A percentile compares a stretch with the other conserved stretches of the same genome.
Evolutionary conservation across 2,113 vertebrate genomes (phyloP).

Genomic region (Poeciliopsis occidentalis): DNA sequence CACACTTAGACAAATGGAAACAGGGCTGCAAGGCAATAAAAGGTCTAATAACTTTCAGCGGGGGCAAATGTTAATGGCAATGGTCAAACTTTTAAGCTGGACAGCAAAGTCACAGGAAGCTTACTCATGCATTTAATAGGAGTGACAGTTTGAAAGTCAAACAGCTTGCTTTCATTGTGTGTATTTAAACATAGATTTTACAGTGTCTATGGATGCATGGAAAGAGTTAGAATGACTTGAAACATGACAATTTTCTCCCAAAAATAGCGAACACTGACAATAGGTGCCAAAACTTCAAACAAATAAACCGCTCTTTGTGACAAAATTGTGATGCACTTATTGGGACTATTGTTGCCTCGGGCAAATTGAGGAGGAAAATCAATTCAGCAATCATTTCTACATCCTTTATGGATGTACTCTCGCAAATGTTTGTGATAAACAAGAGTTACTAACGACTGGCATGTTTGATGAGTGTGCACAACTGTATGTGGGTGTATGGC

Average conservation of each 20-base stretch:
- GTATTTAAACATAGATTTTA: constrained; percentile 40
- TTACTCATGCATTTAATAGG: constrained; percentile 40
- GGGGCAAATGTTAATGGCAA: constrained; percentile 28
- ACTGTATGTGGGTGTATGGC: not conserved
- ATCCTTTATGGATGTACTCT: constrained; percentile 55
- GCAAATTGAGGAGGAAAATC: constrained; percentile 60
- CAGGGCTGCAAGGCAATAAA: constrained; percentile 21
- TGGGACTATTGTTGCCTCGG: constrained; percentile 48
- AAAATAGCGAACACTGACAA: constrained; percentile 12
- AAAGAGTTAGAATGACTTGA: not conserved
- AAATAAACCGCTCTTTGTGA: constrained; percentile 32
- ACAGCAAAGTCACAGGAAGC: constrained; percentile 38
- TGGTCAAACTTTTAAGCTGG: constrained; percentile 23
- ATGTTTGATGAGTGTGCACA: constrained; percentile 23
- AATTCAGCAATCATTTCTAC: constrained; percentile 59
- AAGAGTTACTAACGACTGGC: constrained; percentile 51
- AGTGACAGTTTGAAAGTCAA: constrained; percentile 38
- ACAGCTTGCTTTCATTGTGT: constrained; percentile 43
- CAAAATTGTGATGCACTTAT: constrained; percentile 63
- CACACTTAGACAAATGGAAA: constrained; percentile 25
- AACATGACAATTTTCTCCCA: not conserved
- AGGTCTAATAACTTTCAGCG: constrained; percentile 49
- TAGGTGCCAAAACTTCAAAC: constrained; percentile 17
- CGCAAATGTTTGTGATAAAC: constrained; percentile 41
- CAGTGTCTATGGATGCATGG: constrained; percentile 8